These are phyloP conservation scores for Cephus nigrinus DNA, from an alignment of 2,888 invertebrate species.

Conservation along the genomic window DNA sequence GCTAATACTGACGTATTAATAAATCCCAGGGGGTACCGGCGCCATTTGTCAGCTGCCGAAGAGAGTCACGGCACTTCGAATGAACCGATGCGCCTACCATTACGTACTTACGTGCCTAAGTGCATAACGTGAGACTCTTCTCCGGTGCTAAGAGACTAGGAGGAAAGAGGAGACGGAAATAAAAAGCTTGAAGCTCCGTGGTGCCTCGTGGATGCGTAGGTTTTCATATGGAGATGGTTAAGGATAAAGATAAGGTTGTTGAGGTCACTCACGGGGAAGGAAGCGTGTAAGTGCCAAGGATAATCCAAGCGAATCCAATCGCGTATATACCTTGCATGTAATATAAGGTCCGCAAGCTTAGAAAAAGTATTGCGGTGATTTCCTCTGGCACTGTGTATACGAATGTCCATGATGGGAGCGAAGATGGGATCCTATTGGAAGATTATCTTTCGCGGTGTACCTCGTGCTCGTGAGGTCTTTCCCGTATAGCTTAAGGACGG, in stretches of 20 bases:
- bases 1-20: constrained; percentile 24
- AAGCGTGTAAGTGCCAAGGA: not conserved
- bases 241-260: not conserved
- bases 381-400: not conserved
- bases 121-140: not conserved
- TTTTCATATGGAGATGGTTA: not conserved
- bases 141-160: not conserved
- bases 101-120: not conserved
- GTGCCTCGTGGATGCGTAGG: not conserved
- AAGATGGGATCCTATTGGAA: not conserved
- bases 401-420: not conserved
- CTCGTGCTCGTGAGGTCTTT: not conserved
- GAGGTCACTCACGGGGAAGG: not conserved
- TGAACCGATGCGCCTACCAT: not conserved
- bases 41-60: not conserved
- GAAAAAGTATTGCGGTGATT: not conserved
- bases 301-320: not conserved
- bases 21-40: constrained; percentile 12
- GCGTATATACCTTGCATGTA: not conserved
- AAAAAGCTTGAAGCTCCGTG: not conserved
- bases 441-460: not conserved
- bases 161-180: not conserved
- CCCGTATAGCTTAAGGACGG: constrained; percentile 19
- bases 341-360: not conserved
- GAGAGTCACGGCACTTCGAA: not conserved